Conservation (phyloP, 92 coral and sea anemone genomes). For the Metridium senile region DNA sequence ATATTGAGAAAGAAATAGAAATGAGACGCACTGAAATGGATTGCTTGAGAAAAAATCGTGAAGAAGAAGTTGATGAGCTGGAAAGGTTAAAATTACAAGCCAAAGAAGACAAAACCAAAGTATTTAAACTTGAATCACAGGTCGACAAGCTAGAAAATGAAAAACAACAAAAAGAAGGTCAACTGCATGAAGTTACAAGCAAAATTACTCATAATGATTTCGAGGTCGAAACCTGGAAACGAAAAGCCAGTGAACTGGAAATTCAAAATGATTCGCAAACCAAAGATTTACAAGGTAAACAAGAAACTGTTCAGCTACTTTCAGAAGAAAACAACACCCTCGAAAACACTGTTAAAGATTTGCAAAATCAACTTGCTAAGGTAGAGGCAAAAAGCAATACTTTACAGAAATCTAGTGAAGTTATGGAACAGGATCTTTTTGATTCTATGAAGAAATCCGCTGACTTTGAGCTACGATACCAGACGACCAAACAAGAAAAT, state of each 20-base stretch:
- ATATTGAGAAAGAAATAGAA: conserved; percentile 71
- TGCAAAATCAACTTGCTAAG: conserved; percentile 62
- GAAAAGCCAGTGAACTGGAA: conserved; percentile 72
- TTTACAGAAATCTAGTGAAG: conserved; percentile 70
- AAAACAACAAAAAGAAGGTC: conserved; percentile 58
- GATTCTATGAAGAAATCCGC: conserved; percentile 66
- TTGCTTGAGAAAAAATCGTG: conserved; percentile 47
- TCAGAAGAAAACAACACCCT: conserved; percentile 58
- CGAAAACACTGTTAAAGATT: conserved; percentile 60
- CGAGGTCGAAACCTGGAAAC: conserved; percentile 56
- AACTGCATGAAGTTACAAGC: conserved; percentile 37
- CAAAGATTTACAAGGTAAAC: conserved; percentile 71
- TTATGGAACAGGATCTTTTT: conserved; percentile 66
- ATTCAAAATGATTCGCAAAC: conserved; percentile 52
- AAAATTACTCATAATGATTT: conserved; percentile 50
- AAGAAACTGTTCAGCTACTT: conserved; percentile 62
- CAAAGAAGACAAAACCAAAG: conserved; percentile 52
- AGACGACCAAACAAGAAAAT: conserved; percentile 59
- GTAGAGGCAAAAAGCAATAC: conserved; percentile 57
- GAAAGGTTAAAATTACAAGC: conserved; percentile 57
- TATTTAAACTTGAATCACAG: conserved; percentile 64
- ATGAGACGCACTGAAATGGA: conserved; percentile 64
- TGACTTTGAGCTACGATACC: conserved; percentile 71
- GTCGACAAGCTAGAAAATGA: conserved; percentile 70
- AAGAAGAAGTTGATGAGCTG: conserved; percentile 70